phyloP scores from a whole-genome alignment of 2,113 vertebrate species.

The Eptesicus fuscus region DNA sequence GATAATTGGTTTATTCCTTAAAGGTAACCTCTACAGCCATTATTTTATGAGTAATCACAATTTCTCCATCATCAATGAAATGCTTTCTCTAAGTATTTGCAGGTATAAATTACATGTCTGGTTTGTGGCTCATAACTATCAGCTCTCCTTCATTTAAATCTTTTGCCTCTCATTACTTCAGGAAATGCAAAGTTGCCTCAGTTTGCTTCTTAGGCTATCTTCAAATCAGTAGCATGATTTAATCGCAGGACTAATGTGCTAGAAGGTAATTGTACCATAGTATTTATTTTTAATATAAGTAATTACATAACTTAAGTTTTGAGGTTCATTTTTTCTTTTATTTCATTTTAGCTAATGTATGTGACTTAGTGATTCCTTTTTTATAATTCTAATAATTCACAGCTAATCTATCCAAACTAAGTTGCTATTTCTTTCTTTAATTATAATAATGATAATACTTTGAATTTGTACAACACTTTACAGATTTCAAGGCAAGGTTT shows the following conservation, averaged over 20 bases:
- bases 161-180: slow-evolving; percentile 67
- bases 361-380: slow-evolving; percentile 60
- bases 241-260: slow-evolving; percentile 62
- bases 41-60: slow-evolving; percentile 72
- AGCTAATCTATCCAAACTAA: slow-evolving; percentile 31
- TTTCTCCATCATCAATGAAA: slow-evolving; percentile 73
- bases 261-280: slow-evolving; percentile 24
- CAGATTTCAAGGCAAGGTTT: slow-evolving; percentile 14
- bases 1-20: slow-evolving; percentile 71
- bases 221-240: slow-evolving; percentile 56
- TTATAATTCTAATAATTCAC: slow-evolving; percentile 32
- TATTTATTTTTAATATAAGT: slow-evolving; percentile 67
- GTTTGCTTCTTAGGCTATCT: slow-evolving; percentile 66
- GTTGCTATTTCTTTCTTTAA: slow-evolving; percentile 30
- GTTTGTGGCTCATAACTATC: slow-evolving; percentile 74
- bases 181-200: slow-evolving; percentile 66
- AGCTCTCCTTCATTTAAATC: slow-evolving; percentile 63
- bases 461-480: background rate
- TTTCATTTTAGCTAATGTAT: slow-evolving; percentile 51
- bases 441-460: background rate
- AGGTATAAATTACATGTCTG: slow-evolving; percentile 72
- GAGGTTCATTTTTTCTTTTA: slow-evolving; percentile 41
- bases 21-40: slow-evolving; percentile 54
- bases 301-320: slow-evolving; percentile 65
- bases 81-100: slow-evolving; percentile 70